Evolutionary conservation across 2,797 vertebrate genomes (phyloP).

Genomic region (Trachurus trachurus): DNA sequence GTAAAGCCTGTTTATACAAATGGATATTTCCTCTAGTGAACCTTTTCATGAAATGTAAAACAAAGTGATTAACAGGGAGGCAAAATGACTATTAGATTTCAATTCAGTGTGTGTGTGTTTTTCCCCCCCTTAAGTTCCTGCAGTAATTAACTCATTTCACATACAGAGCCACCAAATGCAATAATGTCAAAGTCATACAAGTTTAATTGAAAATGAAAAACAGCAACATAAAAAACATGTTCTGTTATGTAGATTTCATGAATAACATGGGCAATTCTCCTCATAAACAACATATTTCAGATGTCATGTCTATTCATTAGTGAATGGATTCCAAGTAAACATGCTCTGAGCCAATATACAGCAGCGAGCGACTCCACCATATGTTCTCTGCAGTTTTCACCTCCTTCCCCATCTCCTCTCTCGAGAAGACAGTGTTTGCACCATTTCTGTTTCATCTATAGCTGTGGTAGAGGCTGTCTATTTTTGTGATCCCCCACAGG

Average conservation of each 20-base stretch:
- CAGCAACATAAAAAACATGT: constrained; percentile 1
- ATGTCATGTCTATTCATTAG: constrained; percentile 53
- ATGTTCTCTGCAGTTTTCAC: constrained; percentile 62
- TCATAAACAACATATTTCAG: constrained; percentile 50
- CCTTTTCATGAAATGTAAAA: constrained; percentile 27
- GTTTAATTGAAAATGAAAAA: constrained; percentile 25
- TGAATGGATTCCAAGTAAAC: constrained; percentile 59
- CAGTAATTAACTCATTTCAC: constrained; percentile 25
- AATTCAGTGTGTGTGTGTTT: constrained; percentile 22
- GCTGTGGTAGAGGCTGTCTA: constrained; percentile 56
- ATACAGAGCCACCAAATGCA: constrained; percentile 16
- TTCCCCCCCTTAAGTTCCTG: constrained; percentile 4
- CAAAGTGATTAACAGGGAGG: constrained; percentile 16
- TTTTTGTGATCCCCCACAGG: constrained; percentile 73
- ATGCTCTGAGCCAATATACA: constrained; percentile 56
- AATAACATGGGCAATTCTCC: constrained; percentile 13
- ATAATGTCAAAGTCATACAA: constrained; percentile 5
- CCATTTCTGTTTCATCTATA: constrained; percentile 57
- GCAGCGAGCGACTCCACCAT: constrained; percentile 41
- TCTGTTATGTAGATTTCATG: constrained; percentile 17
- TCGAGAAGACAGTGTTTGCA: constrained; percentile 61
- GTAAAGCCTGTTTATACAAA: constrained; percentile 18
- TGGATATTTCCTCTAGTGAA: constrained; percentile 18
- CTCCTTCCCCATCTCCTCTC: constrained; percentile 50
- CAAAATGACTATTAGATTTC: background rate